Percentiles rank a stretch among this genome's conserved stretches.
Conservation (phyloP, 2,113 vertebrate species). For the Ciconia stormi region DNA sequence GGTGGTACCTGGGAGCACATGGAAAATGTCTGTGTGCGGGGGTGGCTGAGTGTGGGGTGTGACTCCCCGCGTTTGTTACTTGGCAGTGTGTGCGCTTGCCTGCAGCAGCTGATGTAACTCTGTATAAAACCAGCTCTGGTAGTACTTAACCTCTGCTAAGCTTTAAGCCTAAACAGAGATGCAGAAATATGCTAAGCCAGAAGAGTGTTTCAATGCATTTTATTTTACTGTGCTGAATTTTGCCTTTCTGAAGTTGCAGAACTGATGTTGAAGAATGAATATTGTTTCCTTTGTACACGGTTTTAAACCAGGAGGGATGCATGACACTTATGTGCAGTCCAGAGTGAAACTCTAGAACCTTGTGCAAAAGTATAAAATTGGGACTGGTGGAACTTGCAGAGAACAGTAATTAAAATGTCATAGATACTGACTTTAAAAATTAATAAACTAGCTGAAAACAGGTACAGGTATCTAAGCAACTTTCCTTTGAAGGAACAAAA, state of each 20-base stretch:
- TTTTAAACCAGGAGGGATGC: neutral
- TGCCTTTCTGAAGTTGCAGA: neutral
- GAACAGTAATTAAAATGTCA: neutral
- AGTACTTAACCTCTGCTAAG: neutral
- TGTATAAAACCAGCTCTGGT: neutral
- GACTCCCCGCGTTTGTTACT: neutral
- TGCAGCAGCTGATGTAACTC: neutral
- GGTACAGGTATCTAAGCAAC: neutral
- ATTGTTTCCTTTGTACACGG: neutral
- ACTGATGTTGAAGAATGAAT: neutral
- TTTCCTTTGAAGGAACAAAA: neutral
- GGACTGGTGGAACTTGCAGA: neutral
- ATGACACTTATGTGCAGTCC: neutral
- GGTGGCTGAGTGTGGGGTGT: too few relatives aligned
- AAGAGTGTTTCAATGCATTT: neutral
- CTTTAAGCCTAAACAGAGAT: neutral
- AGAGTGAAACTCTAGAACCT: neutral
- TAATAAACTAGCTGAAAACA: neutral
- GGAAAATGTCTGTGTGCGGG: neutral
- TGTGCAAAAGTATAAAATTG: neutral
- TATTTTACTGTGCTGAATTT: neutral
- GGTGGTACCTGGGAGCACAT: neutral
- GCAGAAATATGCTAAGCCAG: neutral
- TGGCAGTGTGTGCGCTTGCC: accelerated
- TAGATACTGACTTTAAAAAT: neutral